These are phyloP conservation scores for Tipula helvola DNA, from an alignment of 2,888 invertebrate species.

Conservation along the genomic window DNA sequence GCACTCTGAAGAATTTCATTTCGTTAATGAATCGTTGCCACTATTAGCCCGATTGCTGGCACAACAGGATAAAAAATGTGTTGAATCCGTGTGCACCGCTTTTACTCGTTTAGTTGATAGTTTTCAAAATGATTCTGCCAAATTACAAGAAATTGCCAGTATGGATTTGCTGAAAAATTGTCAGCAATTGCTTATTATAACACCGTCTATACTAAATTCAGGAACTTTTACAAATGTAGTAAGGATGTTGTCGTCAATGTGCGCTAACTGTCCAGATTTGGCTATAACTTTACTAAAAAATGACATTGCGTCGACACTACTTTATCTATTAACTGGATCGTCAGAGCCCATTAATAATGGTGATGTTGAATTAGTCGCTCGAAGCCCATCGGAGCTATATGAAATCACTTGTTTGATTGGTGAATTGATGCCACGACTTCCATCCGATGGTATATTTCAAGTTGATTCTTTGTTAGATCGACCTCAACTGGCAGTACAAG, in stretches of 20 bases:
- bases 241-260: constrained; percentile 92
- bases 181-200: constrained; percentile 82
- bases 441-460: constrained; percentile 88
- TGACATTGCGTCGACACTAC: constrained; percentile 90
- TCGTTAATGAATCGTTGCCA: constrained; percentile 77
- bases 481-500: constrained; percentile 52
- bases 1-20: constrained; percentile 86
- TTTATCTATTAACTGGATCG: constrained; percentile 88
- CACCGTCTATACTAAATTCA: constrained; percentile 90
- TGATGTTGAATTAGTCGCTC: constrained; percentile 73
- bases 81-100: constrained; percentile 92
- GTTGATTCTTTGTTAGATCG: constrained; percentile 80
- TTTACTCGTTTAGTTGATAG: constrained; percentile 95
- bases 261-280: constrained; percentile 86
- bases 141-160: constrained; percentile 88
- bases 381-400: constrained; percentile 91
- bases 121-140: constrained; percentile 81
- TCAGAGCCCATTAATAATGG: constrained; percentile 39
- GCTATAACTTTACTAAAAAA: constrained; percentile 85
- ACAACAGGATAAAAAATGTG: constrained; percentile 93
- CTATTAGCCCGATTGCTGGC: constrained; percentile 67
- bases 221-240: constrained; percentile 93
- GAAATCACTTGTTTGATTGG: constrained; percentile 96
- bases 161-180: constrained; percentile 77
- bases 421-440: constrained; percentile 92